Evolutionary conservation across 2,113 vertebrate genomes (phyloP), one percentile per base, ranked within the genome.

Genomic region (Notothenia coriiceps): DNA sequence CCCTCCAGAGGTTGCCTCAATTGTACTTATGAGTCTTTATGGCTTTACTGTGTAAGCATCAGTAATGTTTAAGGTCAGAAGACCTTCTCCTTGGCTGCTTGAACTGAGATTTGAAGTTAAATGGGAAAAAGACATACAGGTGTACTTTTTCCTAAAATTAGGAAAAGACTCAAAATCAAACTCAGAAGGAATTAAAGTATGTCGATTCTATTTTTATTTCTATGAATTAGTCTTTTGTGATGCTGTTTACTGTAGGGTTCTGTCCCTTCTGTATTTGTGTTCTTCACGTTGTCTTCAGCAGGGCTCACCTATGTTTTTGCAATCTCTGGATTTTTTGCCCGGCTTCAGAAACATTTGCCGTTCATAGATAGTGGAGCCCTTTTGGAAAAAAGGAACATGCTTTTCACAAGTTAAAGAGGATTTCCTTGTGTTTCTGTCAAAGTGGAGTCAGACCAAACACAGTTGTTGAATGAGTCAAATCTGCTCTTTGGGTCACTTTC

Each of bases 11-110:
- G 75, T 50, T 51, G 57, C 70, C 55, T 61, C 64, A 44, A 55
- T 77, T 65, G 33, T 79, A 66, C 63, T 70, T 50, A 49, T 59
- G 64, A 49, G 70, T 62, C 61, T 77, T 46, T 73, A 68, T 54
- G 54, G 29, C 51, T 59, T 11, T 25, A 62, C 59, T 83, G 29
- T 61, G 33, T 74, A 35, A 60, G 33, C 54, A 49, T 60, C 57
- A 59, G 68, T 62, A 0, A 44, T 51, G 43, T 76, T 86, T 68
- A 0, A 77, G 67, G 25, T 70, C 20, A 54, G 52, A 63, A 14
- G 4, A n/a, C 11, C 22, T 17, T 22, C 35, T 15, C 54, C 60
- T 4, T 47, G 18, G 68, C 5, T 56, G 25, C 18, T 69, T 10
- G 0, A 61, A 9, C 43, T 59, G 15, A 65, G 52, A 51, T 51